phyloP scores from a whole-genome alignment of 2,113 vertebrate genomes.

The Xiphophorus couchianus region DNA sequence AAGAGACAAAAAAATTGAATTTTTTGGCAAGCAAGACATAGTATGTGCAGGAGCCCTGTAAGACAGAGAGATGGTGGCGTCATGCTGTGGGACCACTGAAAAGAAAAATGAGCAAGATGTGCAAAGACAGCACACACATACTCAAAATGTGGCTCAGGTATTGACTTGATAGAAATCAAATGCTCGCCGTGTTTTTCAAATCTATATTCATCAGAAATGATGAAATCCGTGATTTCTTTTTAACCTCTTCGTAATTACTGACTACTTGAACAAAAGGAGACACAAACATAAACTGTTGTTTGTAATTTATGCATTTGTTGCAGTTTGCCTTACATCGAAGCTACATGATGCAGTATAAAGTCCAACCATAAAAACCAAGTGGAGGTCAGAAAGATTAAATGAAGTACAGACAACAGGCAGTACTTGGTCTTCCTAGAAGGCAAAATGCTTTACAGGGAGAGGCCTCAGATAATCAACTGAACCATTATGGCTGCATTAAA shows the following conservation, averaged over 20 bases:
- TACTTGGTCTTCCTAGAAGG: constrained; percentile 7
- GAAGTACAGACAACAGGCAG: not conserved
- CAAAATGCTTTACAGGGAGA: constrained; percentile 8
- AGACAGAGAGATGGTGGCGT: not conserved
- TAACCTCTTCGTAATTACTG: not conserved
- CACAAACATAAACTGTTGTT: not conserved
- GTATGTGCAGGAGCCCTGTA: not conserved
- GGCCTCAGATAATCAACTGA: constrained; percentile 52
- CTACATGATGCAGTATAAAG: not conserved
- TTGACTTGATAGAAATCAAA: not conserved
- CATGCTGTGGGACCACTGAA: not conserved
- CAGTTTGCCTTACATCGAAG: not conserved
- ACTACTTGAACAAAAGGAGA: constrained; percentile 1
- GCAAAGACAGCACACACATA: not conserved
- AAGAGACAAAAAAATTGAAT: not conserved
- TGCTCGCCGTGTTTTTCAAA: not conserved
- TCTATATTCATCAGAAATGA: not conserved
- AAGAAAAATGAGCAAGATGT: not conserved
- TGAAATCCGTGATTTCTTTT: not conserved
- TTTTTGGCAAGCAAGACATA: not conserved
- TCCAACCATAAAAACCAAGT: not conserved
- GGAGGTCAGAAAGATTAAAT: constrained; percentile 20
- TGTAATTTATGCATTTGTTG: not conserved
- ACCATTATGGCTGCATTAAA: constrained; percentile 52
- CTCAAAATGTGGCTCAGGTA: not conserved